Evolutionary conservation across 2,888 invertebrate genomes (phyloP).

Genomic region (Drosophila helvetica): DNA sequence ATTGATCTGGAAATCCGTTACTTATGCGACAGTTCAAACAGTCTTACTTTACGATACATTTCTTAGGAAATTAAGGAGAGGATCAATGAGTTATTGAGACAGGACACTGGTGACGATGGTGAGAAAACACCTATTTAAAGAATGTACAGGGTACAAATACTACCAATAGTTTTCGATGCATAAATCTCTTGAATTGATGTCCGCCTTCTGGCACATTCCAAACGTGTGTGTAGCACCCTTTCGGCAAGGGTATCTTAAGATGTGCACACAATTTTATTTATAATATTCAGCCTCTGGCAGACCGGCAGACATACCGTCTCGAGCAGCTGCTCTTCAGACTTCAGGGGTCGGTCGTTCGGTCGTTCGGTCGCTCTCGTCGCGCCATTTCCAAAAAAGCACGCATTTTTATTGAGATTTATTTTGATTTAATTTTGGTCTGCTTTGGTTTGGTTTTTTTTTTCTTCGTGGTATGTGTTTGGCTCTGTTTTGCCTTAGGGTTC

Average conservation of each 20-base stretch:
- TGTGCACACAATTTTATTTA: slow-evolving; percentile 67
- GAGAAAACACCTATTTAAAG: too few species aligned
- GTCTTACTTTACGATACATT: too few species aligned
- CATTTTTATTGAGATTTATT: slow-evolving; percentile 71
- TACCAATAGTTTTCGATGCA: too few species aligned
- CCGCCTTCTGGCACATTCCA: not conserved
- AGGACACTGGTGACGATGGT: too few species aligned
- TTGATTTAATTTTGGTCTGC: slow-evolving; percentile 58
- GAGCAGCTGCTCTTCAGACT: slow-evolving; percentile 57
- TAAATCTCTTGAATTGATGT: not conserved
- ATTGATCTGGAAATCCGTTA: not conserved
- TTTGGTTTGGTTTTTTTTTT: slow-evolving; percentile 37
- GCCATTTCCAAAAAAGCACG: slow-evolving; percentile 62
- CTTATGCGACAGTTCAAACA: too few species aligned
- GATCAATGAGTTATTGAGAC: too few species aligned
- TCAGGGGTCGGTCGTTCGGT: slow-evolving; percentile 10
- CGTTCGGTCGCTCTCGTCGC: slow-evolving; percentile 10
- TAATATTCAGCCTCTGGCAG: slow-evolving; percentile 64
- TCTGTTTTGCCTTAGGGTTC: slow-evolving; percentile 66
- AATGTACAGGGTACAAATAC: too few species aligned
- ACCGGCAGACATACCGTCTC: slow-evolving; percentile 71
- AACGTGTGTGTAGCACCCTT: not conserved
- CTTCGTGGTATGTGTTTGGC: not conserved
- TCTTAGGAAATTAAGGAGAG: not conserved
- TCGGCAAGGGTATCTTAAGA: slow-evolving; percentile 41